phyloP scores from a whole-genome alignment of 2,113 vertebrate genomes.

The Glareola pratincola region DNA sequence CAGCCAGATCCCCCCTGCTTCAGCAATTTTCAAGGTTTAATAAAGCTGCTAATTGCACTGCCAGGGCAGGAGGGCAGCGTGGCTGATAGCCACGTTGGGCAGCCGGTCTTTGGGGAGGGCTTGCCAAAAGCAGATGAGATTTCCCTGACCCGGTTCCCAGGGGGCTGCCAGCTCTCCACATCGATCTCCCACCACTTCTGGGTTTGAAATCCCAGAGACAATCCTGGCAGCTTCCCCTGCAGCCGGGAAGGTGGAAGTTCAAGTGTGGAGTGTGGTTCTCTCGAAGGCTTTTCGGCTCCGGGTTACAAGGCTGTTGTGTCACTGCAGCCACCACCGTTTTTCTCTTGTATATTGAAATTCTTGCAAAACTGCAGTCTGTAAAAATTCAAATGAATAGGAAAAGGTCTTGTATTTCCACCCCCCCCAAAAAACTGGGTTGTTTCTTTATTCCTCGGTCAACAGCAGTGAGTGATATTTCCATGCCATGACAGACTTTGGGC shows the following conservation, averaged over 20 bases:
- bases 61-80: neutral
- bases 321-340: neutral
- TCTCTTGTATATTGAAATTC: neutral
- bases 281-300: neutral
- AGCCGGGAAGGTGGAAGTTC: accelerated
- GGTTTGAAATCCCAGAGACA: neutral
- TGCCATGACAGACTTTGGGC: neutral
- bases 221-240: neutral
- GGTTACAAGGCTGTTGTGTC: neutral
- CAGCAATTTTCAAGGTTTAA: neutral
- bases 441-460: neutral
- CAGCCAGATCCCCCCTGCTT: neutral
- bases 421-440: accelerated
- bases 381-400: neutral
- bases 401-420: neutral
- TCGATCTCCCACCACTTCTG: neutral
- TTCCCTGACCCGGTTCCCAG: neutral
- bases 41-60: neutral
- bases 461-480: neutral
- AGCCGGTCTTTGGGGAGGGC: neutral
- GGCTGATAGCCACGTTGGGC: neutral
- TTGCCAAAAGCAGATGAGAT: neutral
- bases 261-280: neutral
- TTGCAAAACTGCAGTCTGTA: neutral
- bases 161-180: neutral